Base-by-base conservation (phyloP, 2,888 invertebrate species). In the Phasia obesa region DNA sequence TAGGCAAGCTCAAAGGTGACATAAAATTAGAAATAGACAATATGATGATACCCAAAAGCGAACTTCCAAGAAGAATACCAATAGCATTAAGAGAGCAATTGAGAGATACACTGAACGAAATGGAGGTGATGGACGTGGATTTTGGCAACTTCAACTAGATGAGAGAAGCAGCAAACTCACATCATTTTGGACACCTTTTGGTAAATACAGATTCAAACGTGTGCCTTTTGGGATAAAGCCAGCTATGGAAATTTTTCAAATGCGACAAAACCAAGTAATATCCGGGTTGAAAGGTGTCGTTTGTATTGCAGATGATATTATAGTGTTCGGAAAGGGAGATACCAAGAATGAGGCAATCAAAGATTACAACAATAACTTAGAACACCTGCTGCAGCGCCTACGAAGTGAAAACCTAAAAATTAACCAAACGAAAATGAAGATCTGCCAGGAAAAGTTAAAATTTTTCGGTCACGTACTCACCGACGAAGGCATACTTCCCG, bases 381-480 rank as follows among this genome's bases (percentile, higher is more conserved):
- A 64, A 19, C 57, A 62, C 17, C 19, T 85, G 13, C n/a, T 83
- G 23, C 23, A 51, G 17, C 69, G 80, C 17, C 31, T 81, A 4
- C 59, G 75, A 38, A n/a, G 83, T 15, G 19, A 42, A 53, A 71
- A 84, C 23, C 51, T 78, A 13, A 81, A 84, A 62, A 59, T 84
- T 2, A 81, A 84, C 47, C 44, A 1, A 62, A 19, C 7, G 9
- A 62, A 62, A 17, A 53, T 53, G 4, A 53, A 25, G 11, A 35
- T 65, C 2, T 76, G 77, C 5, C 53, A 67, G 21, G 4, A 62
- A 0, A 15, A 60, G 47, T 49, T 84, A 23, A 47, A 67, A 55
- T 79, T 80, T 55, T 82, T 76, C 44, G 80, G 73, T 9, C 64
- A 51, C 44, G 47, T 82, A n/a, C 62, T 82, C 1, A 69, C 70